Evolutionary conservation across 1,140 invertebrate genomes (phyloP).

Genomic region (Chelonus insularis): DNA sequence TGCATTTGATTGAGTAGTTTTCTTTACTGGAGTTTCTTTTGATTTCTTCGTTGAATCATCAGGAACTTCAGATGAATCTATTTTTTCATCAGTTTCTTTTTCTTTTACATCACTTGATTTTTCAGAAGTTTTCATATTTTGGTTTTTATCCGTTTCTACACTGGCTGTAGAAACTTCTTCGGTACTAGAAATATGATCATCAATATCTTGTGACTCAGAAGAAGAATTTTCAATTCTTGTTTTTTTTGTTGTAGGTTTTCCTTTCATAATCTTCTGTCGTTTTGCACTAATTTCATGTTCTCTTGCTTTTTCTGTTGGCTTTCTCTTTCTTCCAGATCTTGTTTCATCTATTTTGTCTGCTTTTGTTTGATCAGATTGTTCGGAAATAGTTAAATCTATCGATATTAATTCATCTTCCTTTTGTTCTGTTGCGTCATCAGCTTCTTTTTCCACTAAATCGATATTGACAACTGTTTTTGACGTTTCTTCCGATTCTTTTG

Average conservation of each 20-base stretch:
- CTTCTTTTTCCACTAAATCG: conserved; percentile 28
- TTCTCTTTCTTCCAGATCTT: conserved; percentile 54
- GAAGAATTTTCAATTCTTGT: conserved; percentile 17
- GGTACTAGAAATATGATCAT: conserved; percentile 20
- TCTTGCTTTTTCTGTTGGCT: conserved; percentile 54
- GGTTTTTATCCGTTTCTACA: background rate
- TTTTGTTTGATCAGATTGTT: background rate
- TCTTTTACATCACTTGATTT: background rate
- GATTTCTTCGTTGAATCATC: conserved; percentile 17
- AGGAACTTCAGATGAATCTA: conserved; percentile 23
- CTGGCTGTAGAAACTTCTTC: background rate
- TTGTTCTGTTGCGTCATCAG: too few relatives aligned
- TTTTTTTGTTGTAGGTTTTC: conserved; percentile 22
- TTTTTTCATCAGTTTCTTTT: conserved; percentile 8
- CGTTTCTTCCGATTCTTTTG: background rate
- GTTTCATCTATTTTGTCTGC: conserved; percentile 43
- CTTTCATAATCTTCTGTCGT: conserved; percentile 31
- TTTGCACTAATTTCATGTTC: conserved; percentile 50
- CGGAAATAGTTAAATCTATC: conserved; percentile 8
- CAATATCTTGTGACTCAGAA: background rate
- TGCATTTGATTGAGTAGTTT: conserved; percentile 24
- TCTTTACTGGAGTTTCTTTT: conserved; percentile 10
- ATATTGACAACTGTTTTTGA: conserved; percentile 18
- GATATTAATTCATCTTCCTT: conserved; percentile 24
- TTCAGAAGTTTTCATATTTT: background rate